Base-by-base conservation (phyloP, 30 jellyfish, hydroid and myxozoan genomes). In the Pelagia noctiluca region DNA sequence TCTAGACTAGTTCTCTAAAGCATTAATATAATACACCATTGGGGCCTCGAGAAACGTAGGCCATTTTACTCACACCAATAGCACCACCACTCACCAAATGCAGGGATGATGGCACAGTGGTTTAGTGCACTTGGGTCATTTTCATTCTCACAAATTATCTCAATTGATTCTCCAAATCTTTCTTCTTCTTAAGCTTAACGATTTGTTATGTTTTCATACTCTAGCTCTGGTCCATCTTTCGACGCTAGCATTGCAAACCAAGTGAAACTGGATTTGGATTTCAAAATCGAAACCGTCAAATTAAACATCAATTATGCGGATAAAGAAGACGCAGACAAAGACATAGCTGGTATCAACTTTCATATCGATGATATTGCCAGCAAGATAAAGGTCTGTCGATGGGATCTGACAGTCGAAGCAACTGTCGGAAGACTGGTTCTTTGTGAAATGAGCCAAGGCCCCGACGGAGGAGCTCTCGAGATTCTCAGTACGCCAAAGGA, bases 401-500 rank as follows among this genome's bases (percentile, higher is more conserved):
- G 99, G 99, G 99, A 93, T 36, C 25, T 93, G 91, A 77, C 82
- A 30, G 97, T 77, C 10, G 80, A 87, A 50, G 97, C 99, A 2
- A 76, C 85, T 0, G 72, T 93, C 13, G 90, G 99, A 1, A 63
- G 96, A 26, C 72, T 93, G 30, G 93, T 88, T 21, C 65, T 93
- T n/a, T 35, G 72, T 32, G 99, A 93, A 60, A 87, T 83, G 96
- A 75, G 90, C 60, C 89, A 73, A 38, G 96, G 96, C 3, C 75
- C 52, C 1, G 79, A 92, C 21, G 98, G 97, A 11, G 91, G 88
- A 19, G 96, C 97, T 10, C 37, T 93, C 30, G 96, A 63, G 34
- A 36, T 93, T 0, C 66, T 93, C 47, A 87, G 95, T 53, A 93
- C 99, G 31, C 99, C 99, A 63, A 88, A 82, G 61, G 90, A 93